Base-by-base conservation (phyloP, 2,888 invertebrate genomes). In the Neoitamus cyanurus region DNA sequence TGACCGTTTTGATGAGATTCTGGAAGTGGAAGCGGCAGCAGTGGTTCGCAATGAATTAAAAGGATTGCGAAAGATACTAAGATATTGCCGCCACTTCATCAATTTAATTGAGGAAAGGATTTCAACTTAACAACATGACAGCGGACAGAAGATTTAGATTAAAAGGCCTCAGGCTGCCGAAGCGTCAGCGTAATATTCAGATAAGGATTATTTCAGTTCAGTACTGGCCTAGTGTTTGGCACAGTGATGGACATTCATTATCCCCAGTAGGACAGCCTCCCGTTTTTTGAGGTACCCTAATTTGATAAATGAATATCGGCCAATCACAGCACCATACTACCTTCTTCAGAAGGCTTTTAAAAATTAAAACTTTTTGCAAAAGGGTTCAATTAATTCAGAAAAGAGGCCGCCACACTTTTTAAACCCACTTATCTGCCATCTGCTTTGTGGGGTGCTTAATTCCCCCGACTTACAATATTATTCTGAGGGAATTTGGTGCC, bases 121-220 rank as follows among this genome's bases (percentile, higher is more conserved):
- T 69, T 37, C 36, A 69, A 58, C 28, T 83, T 37, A 83, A 34
- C 68, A 83, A 83, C 84, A 84, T 86, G 85, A 86, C 85, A 86
- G 84, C 68, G 73, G 58, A 86, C 85, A 86, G 83, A 84, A 84
- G 84, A 86, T 84, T 84, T 86, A 84, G 85, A 86, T 86, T 86
- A 86, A 86, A 86, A 86, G 85, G 83, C 30, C 68, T 80, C 68
- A 31, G 68, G 34, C 34, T 36, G 34, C 68, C 80, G 58, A 58
- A 58, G 58, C 34, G 15, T 80, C 25, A 46, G n/a, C 46, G 34
- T 28, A 28, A 77, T 77, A 77, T 77, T 77, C 77, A 25, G 46
- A 46, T 77, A 37, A 77, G 77, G 73, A 73, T 36, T 73, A 28
- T 70, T 30, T 34, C 15, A 36, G 6, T 73, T 73, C 20, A 20